Base-by-base conservation (phyloP, 2,888 invertebrate species). In the Mellilla xanthometata region DNA sequence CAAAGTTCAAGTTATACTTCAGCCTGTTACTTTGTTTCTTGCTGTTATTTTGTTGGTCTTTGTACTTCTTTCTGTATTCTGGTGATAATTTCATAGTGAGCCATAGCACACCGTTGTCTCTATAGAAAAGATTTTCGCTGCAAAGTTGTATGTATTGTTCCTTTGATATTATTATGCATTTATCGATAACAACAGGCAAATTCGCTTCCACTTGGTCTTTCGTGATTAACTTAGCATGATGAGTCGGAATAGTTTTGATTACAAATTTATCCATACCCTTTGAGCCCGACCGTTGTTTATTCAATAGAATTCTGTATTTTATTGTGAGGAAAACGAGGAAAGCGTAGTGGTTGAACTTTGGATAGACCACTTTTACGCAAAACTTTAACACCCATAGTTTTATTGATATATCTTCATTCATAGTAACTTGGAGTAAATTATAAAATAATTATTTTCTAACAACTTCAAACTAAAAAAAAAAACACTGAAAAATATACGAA, bases 331-430 rank as follows among this genome's bases (percentile, higher is more conserved):
- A 89, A 49, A 83, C 78, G 12, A 89, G 70, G 61, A 89, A 89
- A 45, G 69, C 68, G 59, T 81, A 74, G 52, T 60, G 69, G 68
- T 89, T 86, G 77, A 76, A 85, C 72, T 86, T 87, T 73, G 89
- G 89, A 76, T 85, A 88, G 42, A 81, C 65, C 56, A 89, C 60
- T 81, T 83, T 86, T 54, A 89, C 50, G 62, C 86, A 84, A 72
- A 81, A 85, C 62, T 85, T 85, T 72, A 85, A 62, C 62, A 88
- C 78, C 85, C 87, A 84, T 85, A 89, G 46, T 65, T 82, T 81
- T 15, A 59, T 52, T 44, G 51, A 53, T 46, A 62, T 72, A 52
- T 76, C 62, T 62, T 81, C 68, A 68, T 78, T 79, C 88, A 89
- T 89, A 80, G 58, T 86, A 49, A 36, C 32, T 35, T 35, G n/a